phyloP scores from a whole-genome alignment of 1,140 invertebrate species.

The Psilanteris sp. region DNA sequence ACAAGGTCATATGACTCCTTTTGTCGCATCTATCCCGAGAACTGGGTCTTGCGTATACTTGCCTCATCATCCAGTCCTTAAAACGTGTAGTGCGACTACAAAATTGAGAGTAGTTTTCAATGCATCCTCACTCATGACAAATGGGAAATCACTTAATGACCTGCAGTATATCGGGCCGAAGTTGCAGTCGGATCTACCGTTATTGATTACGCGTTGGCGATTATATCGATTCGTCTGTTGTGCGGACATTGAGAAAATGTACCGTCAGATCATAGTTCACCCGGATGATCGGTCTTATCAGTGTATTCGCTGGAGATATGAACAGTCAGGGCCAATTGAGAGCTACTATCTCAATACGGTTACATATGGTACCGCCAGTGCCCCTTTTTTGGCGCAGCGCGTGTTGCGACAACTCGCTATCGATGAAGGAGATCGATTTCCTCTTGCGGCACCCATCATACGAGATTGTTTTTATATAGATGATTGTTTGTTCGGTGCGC shows the following conservation, averaged over 20 bases:
- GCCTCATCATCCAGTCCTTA: constrained; percentile 5
- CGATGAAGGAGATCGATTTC: neutral
- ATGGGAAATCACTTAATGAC: neutral
- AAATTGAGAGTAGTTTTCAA: constrained; percentile 9
- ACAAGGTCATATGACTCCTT: too few relatives aligned
- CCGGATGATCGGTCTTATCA: constrained; percentile 2
- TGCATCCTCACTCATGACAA: neutral
- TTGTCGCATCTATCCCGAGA: too few relatives aligned
- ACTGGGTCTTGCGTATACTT: neutral
- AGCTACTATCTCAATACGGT: neutral
- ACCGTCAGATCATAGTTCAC: constrained; percentile 7
- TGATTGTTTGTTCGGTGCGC: neutral
- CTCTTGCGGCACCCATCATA: neutral
- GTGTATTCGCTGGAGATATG: neutral
- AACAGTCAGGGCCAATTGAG: neutral
- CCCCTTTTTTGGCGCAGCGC: too few relatives aligned
- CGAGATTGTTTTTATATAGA: neutral
- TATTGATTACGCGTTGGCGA: constrained; percentile 1
- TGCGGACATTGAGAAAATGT: constrained; percentile 9
- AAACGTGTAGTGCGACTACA: neutral
- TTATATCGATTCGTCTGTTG: neutral
- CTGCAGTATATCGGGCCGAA: neutral
- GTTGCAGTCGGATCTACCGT: neutral
- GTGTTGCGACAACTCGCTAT: neutral
- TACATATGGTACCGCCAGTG: constrained; percentile 1